Evolutionary conservation across 2,797 vertebrate genomes (phyloP), one percentile per base, ranked within the genome.

Genomic region (Odontamblyopus rebecca): DNA sequence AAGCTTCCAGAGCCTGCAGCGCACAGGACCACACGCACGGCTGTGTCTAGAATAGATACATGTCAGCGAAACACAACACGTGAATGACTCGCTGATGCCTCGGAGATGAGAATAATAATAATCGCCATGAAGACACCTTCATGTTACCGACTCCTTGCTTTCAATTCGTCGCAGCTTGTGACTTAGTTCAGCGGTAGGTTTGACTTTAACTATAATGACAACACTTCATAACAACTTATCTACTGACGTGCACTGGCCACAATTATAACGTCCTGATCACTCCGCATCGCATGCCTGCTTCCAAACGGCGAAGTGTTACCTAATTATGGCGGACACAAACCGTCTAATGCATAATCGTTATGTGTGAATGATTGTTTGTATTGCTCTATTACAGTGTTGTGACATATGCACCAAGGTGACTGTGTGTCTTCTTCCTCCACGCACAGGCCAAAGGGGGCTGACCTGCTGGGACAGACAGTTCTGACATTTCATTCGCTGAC

Each of bases 171-270:
- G 82, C 82, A 85, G 80, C 68, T 75, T 38, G 72, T 82, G 67
- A 65, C 72, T 72, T 73, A 70, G 71, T 78, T 44, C 65, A 86
- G 84, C 76, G 86, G 86, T 89, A 84, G 75, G 88, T 89, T 23
- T 38, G 15, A 71, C 3, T 32, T 60, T 60, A 2, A 29, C 67
- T 18, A 26, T 15, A 41, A 51, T 41, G 11, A 38, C n/a, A 38
- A 59, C 53, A 16, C 29, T 7, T 63, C 51, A 2, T 13, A 4
- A 53, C 38, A 19, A 70, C 59, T 44, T 69, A 41, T 72, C 61
- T 61, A n/a, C 29, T 50, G 19, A 32, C 16, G 29, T 18, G 29
- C 50, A 27, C 30, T 11, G 15, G 41, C 32, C 44, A 65, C 3
- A 57, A 65, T 29, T 61, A 67, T 29, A 67, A 44, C 53, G 27